Base-by-base conservation (phyloP, 2,888 invertebrate species). In the Acrobasis repandana region DNA sequence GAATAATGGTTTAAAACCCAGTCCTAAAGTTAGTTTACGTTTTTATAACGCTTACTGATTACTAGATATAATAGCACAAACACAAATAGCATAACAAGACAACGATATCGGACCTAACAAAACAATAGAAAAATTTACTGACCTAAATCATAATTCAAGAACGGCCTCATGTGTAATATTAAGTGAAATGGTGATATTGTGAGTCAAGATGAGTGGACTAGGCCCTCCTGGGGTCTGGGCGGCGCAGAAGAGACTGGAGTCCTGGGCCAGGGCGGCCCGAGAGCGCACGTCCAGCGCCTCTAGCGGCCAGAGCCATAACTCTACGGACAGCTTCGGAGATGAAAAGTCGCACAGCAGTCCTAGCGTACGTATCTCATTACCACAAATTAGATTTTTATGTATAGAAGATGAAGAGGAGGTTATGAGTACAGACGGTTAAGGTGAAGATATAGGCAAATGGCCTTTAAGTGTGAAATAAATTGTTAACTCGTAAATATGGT, bases 181-280 rank as follows among this genome's bases (percentile, higher is more conserved):
- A 11, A 36, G n/a, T 56, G 51, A 16, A 61, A 76, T 76, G 78
- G 66, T 64, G 64, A 52, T 61, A 67, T 65, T 65, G 62, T 70
- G 20, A 64, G 65, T 63, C 64, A 81, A 68, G 63, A 94, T 94
- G 94, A 94, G 94, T 84, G 95, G 95, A 62, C 88, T 95, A 74
- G 95, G 95, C 71, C 96, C 95, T 62, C 94, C 95, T 15, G 94
- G 95, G 64, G 95, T 95, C 72, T 96, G 96, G 96, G 94, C 95
- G 65, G 95, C 96, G 33, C 96, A 96, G 83, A 96, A 96, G 81
- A 88, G 95, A 67, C 92, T 96, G 51, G 96, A 96, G 81, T 95
- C 95, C 9, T 96, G 96, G 96, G 96, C 96, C 2, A 90, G 95
- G 61, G 95, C 95, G 56, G 96, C 96, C 52, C 94, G 95, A 75